Conservation (phyloP, 2,113 vertebrate species). For the Mormyrus iriodes region DNA sequence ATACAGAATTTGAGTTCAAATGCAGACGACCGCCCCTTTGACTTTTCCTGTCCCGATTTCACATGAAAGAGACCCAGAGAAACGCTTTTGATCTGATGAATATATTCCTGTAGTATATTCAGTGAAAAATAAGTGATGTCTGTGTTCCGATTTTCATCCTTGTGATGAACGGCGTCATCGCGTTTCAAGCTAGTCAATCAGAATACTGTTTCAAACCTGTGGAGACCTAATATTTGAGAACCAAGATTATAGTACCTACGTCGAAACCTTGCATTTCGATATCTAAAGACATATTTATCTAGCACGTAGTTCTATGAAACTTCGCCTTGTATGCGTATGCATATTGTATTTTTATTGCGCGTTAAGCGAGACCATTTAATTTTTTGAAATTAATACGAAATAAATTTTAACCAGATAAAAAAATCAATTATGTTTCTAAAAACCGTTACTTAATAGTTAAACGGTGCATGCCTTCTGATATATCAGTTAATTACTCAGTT, state of each 20-base stretch:
- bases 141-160: background rate
- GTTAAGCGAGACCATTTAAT: background rate
- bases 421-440: background rate
- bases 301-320: background rate
- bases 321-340: background rate
- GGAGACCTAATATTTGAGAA: background rate
- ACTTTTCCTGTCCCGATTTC: constrained; percentile 26
- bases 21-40: constrained; percentile 30
- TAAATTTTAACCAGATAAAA: background rate
- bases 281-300: background rate
- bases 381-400: background rate
- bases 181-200: background rate
- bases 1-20: constrained; percentile 20
- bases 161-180: background rate
- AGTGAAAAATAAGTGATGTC: background rate
- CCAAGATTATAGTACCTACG: background rate
- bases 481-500: background rate
- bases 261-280: background rate
- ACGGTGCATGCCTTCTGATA: background rate
- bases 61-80: constrained; percentile 36
- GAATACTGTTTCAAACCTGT: background rate
- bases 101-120: constrained; percentile 42
- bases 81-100: constrained; percentile 46
- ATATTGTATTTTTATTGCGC: background rate
- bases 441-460: background rate